Evolutionary conservation across 2,888 invertebrate genomes (phyloP).

Genomic region (Pedicia rivosa): DNA sequence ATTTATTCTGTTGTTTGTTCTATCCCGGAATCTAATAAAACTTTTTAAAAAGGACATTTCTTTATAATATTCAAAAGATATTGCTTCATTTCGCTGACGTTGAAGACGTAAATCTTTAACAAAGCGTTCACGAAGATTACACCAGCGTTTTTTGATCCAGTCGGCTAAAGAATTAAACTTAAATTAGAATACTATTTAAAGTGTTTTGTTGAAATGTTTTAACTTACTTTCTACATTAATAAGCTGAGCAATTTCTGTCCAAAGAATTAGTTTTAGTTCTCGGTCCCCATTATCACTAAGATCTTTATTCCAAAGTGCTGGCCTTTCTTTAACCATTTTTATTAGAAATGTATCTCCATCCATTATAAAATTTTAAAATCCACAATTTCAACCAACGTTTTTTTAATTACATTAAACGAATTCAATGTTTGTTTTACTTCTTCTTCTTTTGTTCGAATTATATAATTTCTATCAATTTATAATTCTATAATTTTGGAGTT

Average conservation of each 20-base stretch:
- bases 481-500: too few species aligned
- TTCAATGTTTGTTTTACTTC: too few species aligned
- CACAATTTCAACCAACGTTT: too few species aligned
- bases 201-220: not conserved
- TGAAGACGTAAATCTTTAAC: not conserved
- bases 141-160: conserved; percentile 9
- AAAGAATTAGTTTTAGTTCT: not conserved
- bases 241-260: conserved; percentile 5
- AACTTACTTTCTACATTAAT: conserved; percentile 6
- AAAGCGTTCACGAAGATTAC: conserved; percentile 6
- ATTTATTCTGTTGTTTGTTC: not conserved
- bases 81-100: not conserved
- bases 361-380: too few species aligned
- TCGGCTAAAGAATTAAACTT: conserved; percentile 5
- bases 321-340: conserved; percentile 6
- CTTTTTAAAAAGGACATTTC: conserved; percentile 7
- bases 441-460: too few species aligned
- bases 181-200: too few species aligned
- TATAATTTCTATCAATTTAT: too few species aligned
- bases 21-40: conserved; percentile 2
- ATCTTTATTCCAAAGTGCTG: conserved; percentile 7
- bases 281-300: not conserved
- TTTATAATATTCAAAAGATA: conserved; percentile 7
- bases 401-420: too few species aligned
- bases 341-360: conserved; percentile 9